Evolutionary conservation across 2,888 invertebrate genomes (phyloP).

Genomic region (Drosophila limbata): DNA sequence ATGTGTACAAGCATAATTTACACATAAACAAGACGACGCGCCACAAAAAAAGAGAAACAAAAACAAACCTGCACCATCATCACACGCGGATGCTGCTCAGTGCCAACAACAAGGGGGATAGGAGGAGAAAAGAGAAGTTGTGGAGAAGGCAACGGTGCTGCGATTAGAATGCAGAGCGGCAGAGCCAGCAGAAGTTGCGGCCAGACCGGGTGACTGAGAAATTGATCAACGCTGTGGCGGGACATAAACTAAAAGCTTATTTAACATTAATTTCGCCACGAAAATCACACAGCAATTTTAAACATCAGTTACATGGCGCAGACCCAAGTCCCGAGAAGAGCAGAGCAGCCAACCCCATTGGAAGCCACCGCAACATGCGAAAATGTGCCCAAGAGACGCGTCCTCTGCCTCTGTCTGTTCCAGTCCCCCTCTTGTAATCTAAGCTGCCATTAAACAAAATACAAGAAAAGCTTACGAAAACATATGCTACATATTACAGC

Average conservation of each 20-base stretch:
- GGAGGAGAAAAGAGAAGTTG: slow-evolving; percentile 3
- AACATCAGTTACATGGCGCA: slow-evolving; percentile 75
- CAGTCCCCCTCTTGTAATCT: slow-evolving; percentile 66
- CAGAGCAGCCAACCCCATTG: slow-evolving; percentile 42
- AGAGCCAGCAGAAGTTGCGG: slow-evolving; percentile 43
- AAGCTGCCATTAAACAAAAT: slow-evolving; percentile 82
- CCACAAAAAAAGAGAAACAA: slow-evolving; percentile 32
- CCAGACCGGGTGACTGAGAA: slow-evolving; percentile 75
- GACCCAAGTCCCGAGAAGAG: background rate
- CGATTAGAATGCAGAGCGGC: slow-evolving; percentile 65
- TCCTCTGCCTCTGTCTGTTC: slow-evolving; percentile 5
- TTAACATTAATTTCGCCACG: slow-evolving; percentile 82
- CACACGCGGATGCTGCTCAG: slow-evolving; percentile 43
- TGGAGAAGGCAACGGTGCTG: slow-evolving; percentile 31
- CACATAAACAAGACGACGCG: slow-evolving; percentile 75
- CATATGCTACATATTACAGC: slow-evolving; percentile 80
- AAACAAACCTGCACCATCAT: slow-evolving; percentile 61
- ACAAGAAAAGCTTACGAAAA: slow-evolving; percentile 81
- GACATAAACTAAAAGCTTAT: slow-evolving; percentile 82
- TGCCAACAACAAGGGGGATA: background rate
- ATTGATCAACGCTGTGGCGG: slow-evolving; percentile 80
- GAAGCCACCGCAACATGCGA: slow-evolving; percentile 72
- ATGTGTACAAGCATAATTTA: slow-evolving; percentile 82
- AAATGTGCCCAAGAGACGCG: slow-evolving; percentile 47
- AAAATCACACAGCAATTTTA: slow-evolving; percentile 81